These are phyloP conservation scores for Cotesia typhae DNA, from an alignment of 1,140 invertebrate species.

Conservation along the genomic window DNA sequence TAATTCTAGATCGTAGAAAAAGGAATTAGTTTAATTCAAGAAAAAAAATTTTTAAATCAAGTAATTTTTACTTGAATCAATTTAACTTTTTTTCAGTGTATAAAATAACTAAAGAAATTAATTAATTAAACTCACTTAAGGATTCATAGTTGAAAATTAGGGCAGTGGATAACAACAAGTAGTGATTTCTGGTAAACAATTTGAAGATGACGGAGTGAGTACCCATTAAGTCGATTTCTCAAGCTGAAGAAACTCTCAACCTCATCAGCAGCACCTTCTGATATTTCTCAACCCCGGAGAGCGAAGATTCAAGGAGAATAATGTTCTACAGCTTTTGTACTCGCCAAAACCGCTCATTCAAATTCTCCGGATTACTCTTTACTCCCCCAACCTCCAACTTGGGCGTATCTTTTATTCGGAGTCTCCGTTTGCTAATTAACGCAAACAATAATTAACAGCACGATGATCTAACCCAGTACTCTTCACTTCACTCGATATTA, in stretches of 20 bases:
- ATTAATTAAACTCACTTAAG: too few species aligned
- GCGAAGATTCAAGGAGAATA: too few species aligned
- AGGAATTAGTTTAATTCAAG: too few species aligned
- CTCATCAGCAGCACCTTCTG: slow-evolving; percentile 34
- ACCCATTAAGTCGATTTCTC: slow-evolving; percentile 49
- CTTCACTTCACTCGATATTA: too few species aligned
- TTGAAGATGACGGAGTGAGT: slow-evolving; percentile 51
- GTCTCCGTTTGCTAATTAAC: slow-evolving; percentile 18
- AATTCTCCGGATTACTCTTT: slow-evolving; percentile 13
- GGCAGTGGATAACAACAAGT: slow-evolving; percentile 22
- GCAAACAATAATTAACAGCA: slow-evolving; percentile 23
- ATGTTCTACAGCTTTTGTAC: not conserved
- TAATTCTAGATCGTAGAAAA: too few species aligned
- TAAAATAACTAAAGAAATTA: too few species aligned
- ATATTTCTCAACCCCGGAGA: slow-evolving; percentile 14
- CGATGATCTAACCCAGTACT: too few species aligned
- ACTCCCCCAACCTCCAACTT: slow-evolving; percentile 24
- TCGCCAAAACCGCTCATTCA: slow-evolving; percentile 10
- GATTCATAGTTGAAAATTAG: too few species aligned
- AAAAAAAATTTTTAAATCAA: too few species aligned
- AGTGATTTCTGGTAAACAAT: slow-evolving; percentile 55
- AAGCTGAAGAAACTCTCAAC: slow-evolving; percentile 50
- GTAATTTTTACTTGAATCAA: too few species aligned
- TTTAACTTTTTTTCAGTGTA: too few species aligned
- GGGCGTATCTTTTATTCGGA: not conserved